Evolutionary conservation across 2,113 vertebrate genomes (phyloP).

Genomic region (Chamaea fasciata): DNA sequence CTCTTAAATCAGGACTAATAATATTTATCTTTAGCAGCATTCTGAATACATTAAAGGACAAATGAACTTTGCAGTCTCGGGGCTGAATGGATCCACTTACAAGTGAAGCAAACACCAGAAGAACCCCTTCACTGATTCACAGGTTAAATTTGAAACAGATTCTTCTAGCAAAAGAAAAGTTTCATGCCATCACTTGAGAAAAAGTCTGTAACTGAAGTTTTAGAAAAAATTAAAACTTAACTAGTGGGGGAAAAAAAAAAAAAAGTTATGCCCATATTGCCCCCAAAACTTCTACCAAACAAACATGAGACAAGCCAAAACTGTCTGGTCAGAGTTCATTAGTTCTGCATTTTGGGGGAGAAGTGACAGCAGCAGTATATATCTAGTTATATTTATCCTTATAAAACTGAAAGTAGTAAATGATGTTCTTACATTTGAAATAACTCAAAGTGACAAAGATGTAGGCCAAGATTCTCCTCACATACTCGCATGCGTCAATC

Average conservation of each 20-base stretch:
- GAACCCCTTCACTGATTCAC: background rate
- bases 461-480: background rate
- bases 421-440: slow-evolving; percentile 8
- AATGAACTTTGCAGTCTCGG: background rate
- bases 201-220: background rate
- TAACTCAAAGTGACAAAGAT: slow-evolving; percentile 43
- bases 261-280: background rate
- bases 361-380: background rate
- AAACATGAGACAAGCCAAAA: background rate
- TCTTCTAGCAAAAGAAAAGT: background rate
- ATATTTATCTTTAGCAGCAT: background rate
- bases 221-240: background rate
- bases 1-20: background rate
- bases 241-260: background rate
- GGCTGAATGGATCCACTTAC: background rate
- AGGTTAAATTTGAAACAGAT: background rate
- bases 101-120: background rate
- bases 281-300: background rate
- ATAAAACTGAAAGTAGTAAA: slow-evolving; percentile 22
- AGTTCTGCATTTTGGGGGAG: background rate
- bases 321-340: background rate
- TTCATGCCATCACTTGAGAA: background rate
- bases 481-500: slow-evolving; percentile 26
- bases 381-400: background rate
- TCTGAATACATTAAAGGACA: background rate